phyloP scores from a whole-genome alignment of 2,113 vertebrate species.

The Sphyrna mokarran region DNA sequence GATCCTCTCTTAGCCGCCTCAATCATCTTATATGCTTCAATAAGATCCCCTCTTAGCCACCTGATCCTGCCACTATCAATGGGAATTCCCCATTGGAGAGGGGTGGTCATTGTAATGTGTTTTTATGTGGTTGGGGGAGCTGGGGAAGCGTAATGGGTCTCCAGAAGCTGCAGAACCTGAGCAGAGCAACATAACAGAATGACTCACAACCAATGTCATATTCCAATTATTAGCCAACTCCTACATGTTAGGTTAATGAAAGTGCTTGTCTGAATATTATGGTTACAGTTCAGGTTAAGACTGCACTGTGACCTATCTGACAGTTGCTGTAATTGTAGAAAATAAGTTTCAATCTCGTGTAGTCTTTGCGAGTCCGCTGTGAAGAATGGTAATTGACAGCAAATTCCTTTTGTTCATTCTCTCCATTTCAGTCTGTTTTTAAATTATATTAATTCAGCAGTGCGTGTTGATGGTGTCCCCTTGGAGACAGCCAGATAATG shows the following conservation, averaged over 20 bases:
- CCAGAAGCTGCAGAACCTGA: not conserved
- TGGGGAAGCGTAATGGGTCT: not conserved
- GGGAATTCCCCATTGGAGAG: too few species aligned
- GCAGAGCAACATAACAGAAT: not conserved
- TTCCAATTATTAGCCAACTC: not conserved
- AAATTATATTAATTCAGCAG: not conserved
- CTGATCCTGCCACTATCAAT: too few species aligned
- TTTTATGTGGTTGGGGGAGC: not conserved
- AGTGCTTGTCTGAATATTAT: not conserved
- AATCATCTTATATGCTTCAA: too few species aligned
- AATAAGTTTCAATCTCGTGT: not conserved
- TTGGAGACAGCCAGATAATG: not conserved
- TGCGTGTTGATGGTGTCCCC: not conserved
- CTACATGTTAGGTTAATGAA: not conserved
- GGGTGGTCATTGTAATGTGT: not conserved
- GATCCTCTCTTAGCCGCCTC: too few species aligned
- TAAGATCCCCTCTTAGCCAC: too few species aligned
- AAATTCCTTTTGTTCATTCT: not conserved
- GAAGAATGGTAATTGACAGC: not conserved
- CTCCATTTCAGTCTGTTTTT: not conserved
- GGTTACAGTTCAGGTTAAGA: not conserved
- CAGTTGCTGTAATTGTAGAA: not conserved
- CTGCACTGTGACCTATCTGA: not conserved
- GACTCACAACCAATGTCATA: not conserved
- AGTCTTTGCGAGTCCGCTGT: too few species aligned